phyloP scores from a whole-genome alignment of 2,888 invertebrate genomes.

The Drosophila conformis region DNA sequence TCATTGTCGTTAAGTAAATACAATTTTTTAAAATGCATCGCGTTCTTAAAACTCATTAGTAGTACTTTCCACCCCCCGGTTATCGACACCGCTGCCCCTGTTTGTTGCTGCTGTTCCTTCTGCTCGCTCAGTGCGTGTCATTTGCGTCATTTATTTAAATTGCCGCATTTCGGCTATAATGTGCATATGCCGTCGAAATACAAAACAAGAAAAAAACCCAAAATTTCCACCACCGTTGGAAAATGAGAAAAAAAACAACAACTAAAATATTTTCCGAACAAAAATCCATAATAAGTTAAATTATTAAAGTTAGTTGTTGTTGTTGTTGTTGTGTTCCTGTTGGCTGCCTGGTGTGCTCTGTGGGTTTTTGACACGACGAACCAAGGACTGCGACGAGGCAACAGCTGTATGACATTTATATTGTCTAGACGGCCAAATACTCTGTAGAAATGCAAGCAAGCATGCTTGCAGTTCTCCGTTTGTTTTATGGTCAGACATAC shows the following conservation, averaged over 20 bases:
- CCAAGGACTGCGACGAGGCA: conserved; percentile 45
- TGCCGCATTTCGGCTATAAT: conserved; percentile 74
- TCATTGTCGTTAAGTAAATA: conserved; percentile 23
- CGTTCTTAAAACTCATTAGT: conserved; percentile 74
- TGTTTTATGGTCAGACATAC: not conserved
- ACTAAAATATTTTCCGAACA: conserved; percentile 52
- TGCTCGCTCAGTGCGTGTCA: conserved; percentile 64
- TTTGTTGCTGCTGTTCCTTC: conserved; percentile 6
- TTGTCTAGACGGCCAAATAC: conserved; percentile 4
- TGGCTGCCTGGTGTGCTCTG: conserved; percentile 39
- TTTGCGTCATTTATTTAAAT: conserved; percentile 80
- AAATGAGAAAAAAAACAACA: conserved; percentile 44
- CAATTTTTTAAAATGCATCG: conserved; percentile 13
- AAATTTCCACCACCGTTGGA: conserved; percentile 60
- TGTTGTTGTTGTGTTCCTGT: conserved; percentile 19
- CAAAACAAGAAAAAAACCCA: conserved; percentile 26
- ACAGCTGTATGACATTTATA: not conserved
- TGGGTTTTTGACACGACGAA: conserved; percentile 55
- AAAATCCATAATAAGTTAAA: conserved; percentile 80
- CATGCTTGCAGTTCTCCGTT: not conserved
- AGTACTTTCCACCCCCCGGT: conserved; percentile 4
- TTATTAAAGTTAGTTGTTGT: conserved; percentile 71
- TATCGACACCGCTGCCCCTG: conserved; percentile 5
- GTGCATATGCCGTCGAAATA: conserved; percentile 66
- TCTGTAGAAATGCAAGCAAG: conserved; percentile 3